phyloP scores from a whole-genome alignment of 2,888 invertebrate genomes.

The Athripsodes cinereus region DNA sequence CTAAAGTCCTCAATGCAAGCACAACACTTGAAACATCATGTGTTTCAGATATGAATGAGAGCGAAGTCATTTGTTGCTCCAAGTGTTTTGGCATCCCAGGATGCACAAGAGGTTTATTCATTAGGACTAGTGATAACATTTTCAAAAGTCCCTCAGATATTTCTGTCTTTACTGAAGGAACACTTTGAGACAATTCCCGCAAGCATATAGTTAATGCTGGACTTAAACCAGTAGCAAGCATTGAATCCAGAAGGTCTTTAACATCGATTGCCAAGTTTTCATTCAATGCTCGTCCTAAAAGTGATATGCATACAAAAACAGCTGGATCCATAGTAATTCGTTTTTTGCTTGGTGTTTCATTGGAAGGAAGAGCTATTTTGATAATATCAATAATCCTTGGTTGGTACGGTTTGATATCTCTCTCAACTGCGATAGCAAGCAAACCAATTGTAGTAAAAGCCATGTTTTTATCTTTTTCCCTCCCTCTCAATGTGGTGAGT shows the following conservation, averaged over 20 bases:
- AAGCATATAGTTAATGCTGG: conserved; percentile 87
- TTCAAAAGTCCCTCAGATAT: conserved; percentile 90
- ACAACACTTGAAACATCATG: conserved; percentile 80
- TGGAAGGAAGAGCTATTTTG: conserved; percentile 67
- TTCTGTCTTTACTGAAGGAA: conserved; percentile 80
- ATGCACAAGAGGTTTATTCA: conserved; percentile 80
- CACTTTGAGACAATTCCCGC: conserved; percentile 80
- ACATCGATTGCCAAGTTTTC: conserved; percentile 72
- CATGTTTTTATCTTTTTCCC: conserved; percentile 79
- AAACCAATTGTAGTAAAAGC: conserved; percentile 89
- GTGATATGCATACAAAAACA: conserved; percentile 88
- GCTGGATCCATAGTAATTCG: conserved; percentile 73
- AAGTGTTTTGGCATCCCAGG: conserved; percentile 69
- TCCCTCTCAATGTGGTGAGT: conserved; percentile 66
- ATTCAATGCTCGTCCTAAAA: conserved; percentile 83
- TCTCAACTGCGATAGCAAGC: conserved; percentile 82
- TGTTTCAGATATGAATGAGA: conserved; percentile 48
- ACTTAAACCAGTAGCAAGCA: conserved; percentile 89
- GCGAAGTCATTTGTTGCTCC: conserved; percentile 46
- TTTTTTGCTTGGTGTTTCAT: conserved; percentile 73
- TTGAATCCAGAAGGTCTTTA: conserved; percentile 78
- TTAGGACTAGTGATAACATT: conserved; percentile 84
- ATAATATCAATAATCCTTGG: conserved; percentile 82
- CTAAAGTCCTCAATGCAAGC: conserved; percentile 86
- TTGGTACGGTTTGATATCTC: conserved; percentile 72